phyloP scores from a whole-genome alignment of 2,113 vertebrate species.

The Mirza zaza region DNA sequence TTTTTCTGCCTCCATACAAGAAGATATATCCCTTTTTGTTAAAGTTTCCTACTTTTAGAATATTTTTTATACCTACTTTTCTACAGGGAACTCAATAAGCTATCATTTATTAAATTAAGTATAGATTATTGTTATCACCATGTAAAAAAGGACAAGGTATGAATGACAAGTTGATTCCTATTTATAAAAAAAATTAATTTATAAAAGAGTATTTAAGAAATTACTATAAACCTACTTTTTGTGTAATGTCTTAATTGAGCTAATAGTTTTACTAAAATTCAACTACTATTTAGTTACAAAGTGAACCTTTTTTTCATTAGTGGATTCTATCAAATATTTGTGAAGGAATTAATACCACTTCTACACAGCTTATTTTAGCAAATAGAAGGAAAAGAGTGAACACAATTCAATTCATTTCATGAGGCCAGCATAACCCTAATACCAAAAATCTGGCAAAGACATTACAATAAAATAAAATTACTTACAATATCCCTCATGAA shows the following conservation, averaged over 20 bases:
- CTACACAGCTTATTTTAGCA: not conserved
- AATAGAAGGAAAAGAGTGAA: not conserved
- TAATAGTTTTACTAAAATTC: not conserved
- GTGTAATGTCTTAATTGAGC: not conserved
- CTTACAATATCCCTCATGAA: not conserved
- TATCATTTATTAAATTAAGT: conserved; percentile 30
- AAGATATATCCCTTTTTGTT: not conserved
- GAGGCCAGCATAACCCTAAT: not conserved
- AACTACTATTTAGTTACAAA: not conserved
- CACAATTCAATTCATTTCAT: not conserved
- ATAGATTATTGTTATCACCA: not conserved
- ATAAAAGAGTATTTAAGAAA: not conserved
- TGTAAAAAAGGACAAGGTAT: not conserved
- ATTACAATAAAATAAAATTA: not conserved
- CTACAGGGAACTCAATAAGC: not conserved
- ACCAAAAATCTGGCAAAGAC: not conserved
- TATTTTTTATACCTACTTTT: not conserved
- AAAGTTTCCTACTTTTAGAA: not conserved
- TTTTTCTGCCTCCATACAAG: not conserved
- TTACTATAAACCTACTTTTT: not conserved
- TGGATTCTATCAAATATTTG: not conserved
- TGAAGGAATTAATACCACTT: not conserved
- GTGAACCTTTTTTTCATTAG: not conserved
- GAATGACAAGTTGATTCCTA: not conserved
- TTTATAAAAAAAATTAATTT: not conserved